Conservation (phyloP, 2,888 invertebrate genomes). For the Hydraecia micacea region DNA sequence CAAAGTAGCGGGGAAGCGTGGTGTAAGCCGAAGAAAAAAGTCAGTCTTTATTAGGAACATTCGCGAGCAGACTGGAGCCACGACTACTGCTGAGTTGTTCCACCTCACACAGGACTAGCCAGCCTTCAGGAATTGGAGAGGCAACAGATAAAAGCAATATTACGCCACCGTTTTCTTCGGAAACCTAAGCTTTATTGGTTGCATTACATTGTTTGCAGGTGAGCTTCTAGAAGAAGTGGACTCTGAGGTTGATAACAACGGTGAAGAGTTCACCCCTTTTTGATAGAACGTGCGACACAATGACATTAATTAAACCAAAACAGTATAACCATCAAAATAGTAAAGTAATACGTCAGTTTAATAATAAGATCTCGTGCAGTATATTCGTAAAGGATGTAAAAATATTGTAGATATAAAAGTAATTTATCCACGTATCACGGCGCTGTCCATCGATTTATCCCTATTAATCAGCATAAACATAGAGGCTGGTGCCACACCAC, state of each 20-base stretch:
- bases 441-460: conserved; percentile 65
- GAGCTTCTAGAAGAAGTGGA: not conserved
- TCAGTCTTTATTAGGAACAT: too few species aligned
- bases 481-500: conserved; percentile 28
- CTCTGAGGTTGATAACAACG: not conserved
- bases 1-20: not conserved
- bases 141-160: too few species aligned
- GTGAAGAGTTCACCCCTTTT: not conserved
- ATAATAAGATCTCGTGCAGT: conserved; percentile 28
- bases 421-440: conserved; percentile 60
- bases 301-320: not conserved
- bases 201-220: not conserved
- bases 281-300: not conserved
- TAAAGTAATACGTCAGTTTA: not conserved
- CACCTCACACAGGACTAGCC: not conserved
- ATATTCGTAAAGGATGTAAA: conserved; percentile 38
- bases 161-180: not conserved
- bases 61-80: not conserved
- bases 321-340: not conserved
- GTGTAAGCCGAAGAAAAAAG: not conserved
- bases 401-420: conserved; percentile 54
- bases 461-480: conserved; percentile 65
- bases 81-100: not conserved
- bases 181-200: not conserved
- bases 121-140: not conserved